phyloP scores from a whole-genome alignment of 2,888 invertebrate species.

The Apoda limacodes region DNA sequence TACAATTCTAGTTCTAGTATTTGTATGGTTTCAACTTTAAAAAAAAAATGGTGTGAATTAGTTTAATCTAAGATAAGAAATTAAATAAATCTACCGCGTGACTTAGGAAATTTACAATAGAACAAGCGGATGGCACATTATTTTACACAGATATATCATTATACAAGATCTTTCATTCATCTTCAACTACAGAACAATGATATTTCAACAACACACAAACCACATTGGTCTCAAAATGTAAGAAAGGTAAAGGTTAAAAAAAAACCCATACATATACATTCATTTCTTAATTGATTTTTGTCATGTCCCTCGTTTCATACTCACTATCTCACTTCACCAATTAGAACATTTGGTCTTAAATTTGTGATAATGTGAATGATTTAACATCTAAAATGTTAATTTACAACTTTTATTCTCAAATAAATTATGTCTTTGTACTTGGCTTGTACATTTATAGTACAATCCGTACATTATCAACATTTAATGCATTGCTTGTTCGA shows the following conservation, averaged over 20 bases:
- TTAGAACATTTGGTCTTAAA: slow-evolving; percentile 1
- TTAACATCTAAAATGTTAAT: not conserved
- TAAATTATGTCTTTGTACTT: slow-evolving; percentile 28
- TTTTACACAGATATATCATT: slow-evolving; percentile 38
- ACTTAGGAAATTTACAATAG: slow-evolving; percentile 49
- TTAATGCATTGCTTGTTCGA: slow-evolving; percentile 24
- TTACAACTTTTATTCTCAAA: too few species aligned
- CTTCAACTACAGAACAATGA: slow-evolving; percentile 27
- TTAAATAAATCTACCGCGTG: slow-evolving; percentile 25
- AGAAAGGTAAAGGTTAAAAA: too few species aligned
- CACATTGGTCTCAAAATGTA: slow-evolving; percentile 34
- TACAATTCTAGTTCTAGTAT: too few species aligned
- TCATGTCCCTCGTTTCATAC: too few species aligned
- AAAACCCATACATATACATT: too few species aligned
- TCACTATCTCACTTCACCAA: not conserved
- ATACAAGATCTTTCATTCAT: slow-evolving; percentile 36
- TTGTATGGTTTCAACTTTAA: too few species aligned
- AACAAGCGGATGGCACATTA: slow-evolving; percentile 63
- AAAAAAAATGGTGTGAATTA: too few species aligned
- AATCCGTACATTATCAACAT: slow-evolving; percentile 34
- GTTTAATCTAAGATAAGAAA: too few species aligned
- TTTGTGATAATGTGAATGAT: not conserved
- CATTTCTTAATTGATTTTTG: too few species aligned
- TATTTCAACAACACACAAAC: slow-evolving; percentile 27
- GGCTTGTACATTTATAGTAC: slow-evolving; percentile 50